phyloP scores from a whole-genome alignment of 2,888 invertebrate species.

The Xanthorhoe spadicearia region DNA sequence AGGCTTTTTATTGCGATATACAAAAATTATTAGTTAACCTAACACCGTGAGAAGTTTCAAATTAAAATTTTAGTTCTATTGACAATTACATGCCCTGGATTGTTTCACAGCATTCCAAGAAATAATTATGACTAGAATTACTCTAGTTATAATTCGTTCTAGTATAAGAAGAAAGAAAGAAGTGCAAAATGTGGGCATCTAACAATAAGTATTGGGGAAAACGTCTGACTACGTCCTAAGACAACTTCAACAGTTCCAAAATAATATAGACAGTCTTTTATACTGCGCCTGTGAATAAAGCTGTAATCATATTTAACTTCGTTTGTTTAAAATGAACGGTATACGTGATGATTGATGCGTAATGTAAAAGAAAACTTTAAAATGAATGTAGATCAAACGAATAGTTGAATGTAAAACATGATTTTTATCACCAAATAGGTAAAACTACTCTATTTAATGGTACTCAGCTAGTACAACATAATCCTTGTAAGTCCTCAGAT shows the following conservation, averaged over 20 bases:
- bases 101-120: not conserved
- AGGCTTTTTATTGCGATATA: slow-evolving; percentile 4
- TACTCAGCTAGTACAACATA: slow-evolving; percentile 16
- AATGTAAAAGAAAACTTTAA: not conserved
- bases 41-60: slow-evolving; percentile 13
- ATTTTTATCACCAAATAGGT: not conserved
- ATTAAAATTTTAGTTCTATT: not conserved
- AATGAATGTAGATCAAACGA: not conserved
- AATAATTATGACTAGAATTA: too few relatives aligned
- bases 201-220: not conserved
- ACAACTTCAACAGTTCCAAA: not conserved
- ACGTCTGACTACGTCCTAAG: too few relatives aligned
- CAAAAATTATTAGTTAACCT: not conserved
- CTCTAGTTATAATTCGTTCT: too few relatives aligned
- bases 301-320: too few relatives aligned
- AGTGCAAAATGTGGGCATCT: not conserved
- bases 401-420: not conserved
- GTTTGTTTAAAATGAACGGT: too few relatives aligned
- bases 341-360: not conserved
- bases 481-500: slow-evolving; percentile 29
- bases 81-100: not conserved
- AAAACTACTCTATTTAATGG: slow-evolving; percentile 14
- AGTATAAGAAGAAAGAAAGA: too few relatives aligned
- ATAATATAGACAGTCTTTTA: not conserved
- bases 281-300: too few relatives aligned